These are phyloP conservation scores for Scaeva pyrastri DNA, from an alignment of 2,888 invertebrate genomes.

Conservation along the genomic window DNA sequence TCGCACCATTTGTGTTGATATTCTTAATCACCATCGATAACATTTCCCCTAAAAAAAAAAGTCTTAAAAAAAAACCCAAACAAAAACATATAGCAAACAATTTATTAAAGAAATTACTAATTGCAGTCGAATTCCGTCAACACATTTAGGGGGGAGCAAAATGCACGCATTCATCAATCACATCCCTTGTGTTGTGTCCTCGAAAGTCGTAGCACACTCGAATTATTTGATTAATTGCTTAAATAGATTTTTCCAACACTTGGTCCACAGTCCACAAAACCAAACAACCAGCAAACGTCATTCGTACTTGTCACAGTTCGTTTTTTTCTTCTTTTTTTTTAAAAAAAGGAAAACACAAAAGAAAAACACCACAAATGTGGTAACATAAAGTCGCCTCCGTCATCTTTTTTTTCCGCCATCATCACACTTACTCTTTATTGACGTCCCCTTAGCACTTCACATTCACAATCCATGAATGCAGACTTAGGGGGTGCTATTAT, in stretches of 20 bases:
- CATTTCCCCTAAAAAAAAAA: neutral
- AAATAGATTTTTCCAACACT: slow-evolving; percentile 26
- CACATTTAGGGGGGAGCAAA: neutral
- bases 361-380: neutral
- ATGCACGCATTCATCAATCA: slow-evolving; percentile 52
- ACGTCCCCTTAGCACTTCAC: neutral
- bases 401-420: neutral
- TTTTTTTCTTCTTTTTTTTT: no score
- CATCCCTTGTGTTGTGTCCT: slow-evolving; percentile 22
- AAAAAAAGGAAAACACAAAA: neutral
- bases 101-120: slow-evolving; percentile 57
- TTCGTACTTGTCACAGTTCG: neutral
- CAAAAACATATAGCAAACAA: slow-evolving; percentile 12
- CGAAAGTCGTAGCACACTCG: slow-evolving; percentile 26
- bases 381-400: neutral
- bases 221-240: slow-evolving; percentile 43
- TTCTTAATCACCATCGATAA: neutral
- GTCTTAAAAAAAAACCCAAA: no score
- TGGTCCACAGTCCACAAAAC: neutral
- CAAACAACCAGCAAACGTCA: neutral
- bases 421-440: neutral
- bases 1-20: neutral
- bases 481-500: neutral
- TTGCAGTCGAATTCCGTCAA: slow-evolving; percentile 23
- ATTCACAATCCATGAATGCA: neutral